phyloP scores from a whole-genome alignment of 2,797 vertebrate genomes.

The Denticeps clupeoides region DNA sequence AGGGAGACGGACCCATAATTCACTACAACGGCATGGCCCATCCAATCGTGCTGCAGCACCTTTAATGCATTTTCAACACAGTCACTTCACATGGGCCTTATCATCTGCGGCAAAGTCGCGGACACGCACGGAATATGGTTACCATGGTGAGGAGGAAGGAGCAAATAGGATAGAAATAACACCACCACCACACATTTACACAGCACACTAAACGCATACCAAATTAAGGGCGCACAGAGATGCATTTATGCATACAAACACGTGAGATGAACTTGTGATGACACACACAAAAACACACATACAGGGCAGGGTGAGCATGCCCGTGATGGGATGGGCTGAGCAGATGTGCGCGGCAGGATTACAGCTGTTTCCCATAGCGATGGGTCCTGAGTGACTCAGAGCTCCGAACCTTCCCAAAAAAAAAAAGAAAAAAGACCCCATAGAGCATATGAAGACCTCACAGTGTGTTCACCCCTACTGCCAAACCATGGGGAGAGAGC shows the following conservation, averaged over 20 bases:
- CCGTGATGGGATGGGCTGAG: conserved; percentile 13
- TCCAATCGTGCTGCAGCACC: too few relatives aligned
- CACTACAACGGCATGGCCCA: too few relatives aligned
- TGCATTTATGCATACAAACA: conserved; percentile 8
- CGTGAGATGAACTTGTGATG: too few relatives aligned
- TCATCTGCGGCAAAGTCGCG: too few relatives aligned
- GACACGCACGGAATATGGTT: too few relatives aligned
- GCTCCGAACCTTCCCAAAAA: conserved; percentile 12
- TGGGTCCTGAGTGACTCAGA: conserved; percentile 4
- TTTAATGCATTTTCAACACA: too few relatives aligned
- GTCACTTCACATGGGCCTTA: too few relatives aligned
- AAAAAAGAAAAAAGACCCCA: conserved; percentile 22
- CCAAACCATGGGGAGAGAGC: conserved; percentile 11
- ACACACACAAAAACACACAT: conserved; percentile 2
- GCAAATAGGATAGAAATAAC: too few relatives aligned
- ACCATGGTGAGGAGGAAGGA: too few relatives aligned
- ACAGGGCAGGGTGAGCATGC: neutral
- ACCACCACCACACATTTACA: neutral
- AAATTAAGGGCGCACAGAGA: neutral
- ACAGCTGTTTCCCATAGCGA: conserved; percentile 24
- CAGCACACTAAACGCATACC: neutral
- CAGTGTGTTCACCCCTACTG: conserved; percentile 36
- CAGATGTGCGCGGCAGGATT: conserved; percentile 41
- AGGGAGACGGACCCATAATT: too few relatives aligned
- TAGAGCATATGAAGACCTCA: conserved; percentile 41